phyloP scores from a whole-genome alignment of 2,113 vertebrate species.

The Ophthalmotilapia sp. region DNA sequence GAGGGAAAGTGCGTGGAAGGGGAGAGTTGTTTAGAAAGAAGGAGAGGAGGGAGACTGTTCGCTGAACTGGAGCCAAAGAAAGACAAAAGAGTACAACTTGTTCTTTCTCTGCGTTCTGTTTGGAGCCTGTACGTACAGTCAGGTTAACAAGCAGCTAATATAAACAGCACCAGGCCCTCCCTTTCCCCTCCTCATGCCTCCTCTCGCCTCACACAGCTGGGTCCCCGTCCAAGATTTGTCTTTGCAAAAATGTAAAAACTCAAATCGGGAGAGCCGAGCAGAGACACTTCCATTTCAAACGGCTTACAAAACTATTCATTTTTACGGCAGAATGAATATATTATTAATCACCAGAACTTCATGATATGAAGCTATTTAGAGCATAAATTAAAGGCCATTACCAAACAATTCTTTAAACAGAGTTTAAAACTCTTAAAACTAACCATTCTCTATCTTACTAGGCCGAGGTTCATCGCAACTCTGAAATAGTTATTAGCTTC shows the following conservation, averaged over 20 bases:
- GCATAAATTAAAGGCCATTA: not conserved
- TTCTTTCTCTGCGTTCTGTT: slow-evolving; percentile 55
- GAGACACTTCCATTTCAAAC: not conserved
- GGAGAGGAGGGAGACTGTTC: slow-evolving; percentile 10
- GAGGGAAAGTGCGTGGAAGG: not conserved
- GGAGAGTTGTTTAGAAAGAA: not conserved
- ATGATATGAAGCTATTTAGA: not conserved
- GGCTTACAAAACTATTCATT: not conserved
- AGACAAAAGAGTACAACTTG: slow-evolving; percentile 57
- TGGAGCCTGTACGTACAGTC: slow-evolving; percentile 37
- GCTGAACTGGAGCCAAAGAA: slow-evolving; percentile 42
- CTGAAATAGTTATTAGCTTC: not conserved
- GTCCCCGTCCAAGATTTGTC: not conserved
- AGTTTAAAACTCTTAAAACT: not conserved
- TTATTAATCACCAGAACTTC: not conserved
- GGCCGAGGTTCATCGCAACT: not conserved
- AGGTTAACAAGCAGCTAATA: slow-evolving; percentile 57
- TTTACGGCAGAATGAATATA: not conserved
- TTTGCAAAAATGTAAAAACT: not conserved
- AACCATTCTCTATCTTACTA: not conserved
- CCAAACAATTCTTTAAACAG: not conserved
- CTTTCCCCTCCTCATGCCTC: not conserved
- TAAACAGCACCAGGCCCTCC: slow-evolving; percentile 38
- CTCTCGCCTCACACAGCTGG: not conserved
- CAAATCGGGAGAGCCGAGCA: not conserved